Conservation (phyloP, 2,113 vertebrate genomes). For the human region GRCh38 chr6:118318001-118318500, state of each 20-base stretch:
- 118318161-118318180: background rate
- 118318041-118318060: background rate
- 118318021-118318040: background rate
- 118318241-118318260: background rate
- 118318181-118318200: background rate
- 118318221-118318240: background rate
- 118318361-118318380: background rate
- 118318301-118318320: background rate
- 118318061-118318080: background rate
- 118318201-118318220: background rate
- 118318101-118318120: background rate
- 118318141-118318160: background rate
- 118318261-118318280: background rate
- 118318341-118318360: background rate
- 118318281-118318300: background rate
- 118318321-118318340: background rate
- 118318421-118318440: slow-evolving; percentile 13
- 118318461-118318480: background rate
- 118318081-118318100: background rate
- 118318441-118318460: background rate
- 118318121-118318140: background rate
- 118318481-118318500: slow-evolving; percentile 1
- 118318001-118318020: background rate
- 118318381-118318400: background rate
- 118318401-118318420: background rate